A percentile compares a stretch with the other conserved stretches of the same genome.
phyloP scores from a whole-genome alignment of 2,797 vertebrate species.

The Adelosebastes latens region DNA sequence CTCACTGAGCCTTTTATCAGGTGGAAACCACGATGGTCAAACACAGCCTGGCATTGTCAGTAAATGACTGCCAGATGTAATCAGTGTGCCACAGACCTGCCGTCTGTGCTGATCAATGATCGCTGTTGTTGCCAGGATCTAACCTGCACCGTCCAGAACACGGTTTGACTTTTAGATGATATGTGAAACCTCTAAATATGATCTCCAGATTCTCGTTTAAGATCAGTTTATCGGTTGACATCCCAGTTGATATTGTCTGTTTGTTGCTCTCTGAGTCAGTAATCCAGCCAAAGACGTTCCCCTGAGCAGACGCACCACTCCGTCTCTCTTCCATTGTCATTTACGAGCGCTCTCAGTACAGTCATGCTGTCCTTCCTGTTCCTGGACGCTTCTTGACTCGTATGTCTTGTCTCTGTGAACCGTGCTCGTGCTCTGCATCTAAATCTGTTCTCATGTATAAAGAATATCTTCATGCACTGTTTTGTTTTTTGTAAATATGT shows the following conservation, averaged over 20 bases:
- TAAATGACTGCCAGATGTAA: constrained; percentile 19
- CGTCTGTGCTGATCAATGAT: constrained; percentile 18
- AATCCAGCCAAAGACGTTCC: too few species aligned
- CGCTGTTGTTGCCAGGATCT: neutral
- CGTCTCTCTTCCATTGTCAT: neutral
- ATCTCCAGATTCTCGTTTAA: neutral
- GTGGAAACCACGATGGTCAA: constrained; percentile 40
- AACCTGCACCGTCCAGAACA: neutral
- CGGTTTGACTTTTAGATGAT: neutral
- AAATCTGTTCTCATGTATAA: neutral
- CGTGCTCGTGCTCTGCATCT: neutral
- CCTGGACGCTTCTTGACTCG: neutral
- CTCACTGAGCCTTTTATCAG: constrained; percentile 35
- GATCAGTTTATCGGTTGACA: too few species aligned
- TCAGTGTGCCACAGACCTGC: constrained; percentile 9
- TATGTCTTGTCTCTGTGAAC: neutral
- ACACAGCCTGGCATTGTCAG: constrained; percentile 25
- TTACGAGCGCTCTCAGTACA: neutral
- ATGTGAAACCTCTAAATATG: neutral
- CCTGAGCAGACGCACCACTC: neutral
- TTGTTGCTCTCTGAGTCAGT: neutral
- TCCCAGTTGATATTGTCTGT: too few species aligned
- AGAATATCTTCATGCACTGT: neutral
- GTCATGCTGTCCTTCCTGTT: neutral
- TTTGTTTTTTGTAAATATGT: neutral